Evolutionary conservation across 1,140 invertebrate species (phyloP).

Genomic region (Philaenus spumarius): DNA sequence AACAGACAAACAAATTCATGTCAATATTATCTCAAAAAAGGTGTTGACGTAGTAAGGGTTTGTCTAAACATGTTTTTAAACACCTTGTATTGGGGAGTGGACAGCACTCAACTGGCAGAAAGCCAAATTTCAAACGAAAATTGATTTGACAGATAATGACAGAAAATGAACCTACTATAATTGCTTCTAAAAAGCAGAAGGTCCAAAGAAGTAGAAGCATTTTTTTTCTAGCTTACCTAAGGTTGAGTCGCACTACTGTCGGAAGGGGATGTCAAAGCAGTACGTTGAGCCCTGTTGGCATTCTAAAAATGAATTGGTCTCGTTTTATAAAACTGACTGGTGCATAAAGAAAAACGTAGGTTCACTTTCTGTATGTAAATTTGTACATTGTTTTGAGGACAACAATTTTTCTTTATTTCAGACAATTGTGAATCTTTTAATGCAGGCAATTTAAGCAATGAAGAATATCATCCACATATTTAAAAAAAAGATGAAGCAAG

Average conservation of each 20-base stretch:
- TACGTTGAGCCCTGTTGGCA: constrained; percentile 14
- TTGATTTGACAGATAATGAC: background rate
- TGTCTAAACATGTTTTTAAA: constrained; percentile 16
- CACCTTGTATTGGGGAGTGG: constrained; percentile 11
- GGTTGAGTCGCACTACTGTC: constrained; percentile 13
- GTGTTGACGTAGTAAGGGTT: background rate
- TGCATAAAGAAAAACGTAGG: constrained; percentile 10
- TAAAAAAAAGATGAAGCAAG: constrained; percentile 28
- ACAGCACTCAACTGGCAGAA: constrained; percentile 7
- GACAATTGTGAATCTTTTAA: constrained; percentile 33
- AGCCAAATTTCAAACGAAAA: background rate
- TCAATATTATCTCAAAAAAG: constrained; percentile 12
- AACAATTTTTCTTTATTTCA: constrained; percentile 31
- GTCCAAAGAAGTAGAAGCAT: background rate
- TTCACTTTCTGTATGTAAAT: constrained; percentile 7
- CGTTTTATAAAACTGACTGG: constrained; percentile 16
- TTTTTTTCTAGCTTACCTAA: constrained; percentile 11
- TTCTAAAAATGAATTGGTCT: constrained; percentile 7
- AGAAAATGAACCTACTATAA: no score
- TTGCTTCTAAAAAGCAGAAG: background rate
- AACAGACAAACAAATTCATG: constrained; percentile 7
- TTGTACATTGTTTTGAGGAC: constrained; percentile 29
- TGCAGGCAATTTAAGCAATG: constrained; percentile 32
- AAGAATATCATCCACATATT: constrained; percentile 30
- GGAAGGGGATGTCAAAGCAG: constrained; percentile 1